A percentile compares a stretch with the other conserved stretches of the same genome.
Evolutionary conservation across 2,113 vertebrate genomes (phyloP).

Genomic region (Candoia aspera): DNA sequence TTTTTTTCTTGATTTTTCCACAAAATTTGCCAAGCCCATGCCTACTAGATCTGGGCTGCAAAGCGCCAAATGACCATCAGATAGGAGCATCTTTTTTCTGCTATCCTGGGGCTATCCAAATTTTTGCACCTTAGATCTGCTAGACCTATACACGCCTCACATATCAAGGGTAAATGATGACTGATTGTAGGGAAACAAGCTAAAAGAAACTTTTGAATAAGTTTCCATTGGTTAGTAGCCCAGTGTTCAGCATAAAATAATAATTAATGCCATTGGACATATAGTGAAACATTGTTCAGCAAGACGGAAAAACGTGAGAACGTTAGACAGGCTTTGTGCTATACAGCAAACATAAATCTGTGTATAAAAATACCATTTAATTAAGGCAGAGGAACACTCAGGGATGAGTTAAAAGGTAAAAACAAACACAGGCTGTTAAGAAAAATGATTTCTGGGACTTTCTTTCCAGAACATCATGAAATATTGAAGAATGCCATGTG

Average conservation of each 20-base stretch:
- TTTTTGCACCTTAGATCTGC: background rate
- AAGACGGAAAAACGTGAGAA: background rate
- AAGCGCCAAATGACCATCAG: background rate
- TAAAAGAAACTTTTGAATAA: background rate
- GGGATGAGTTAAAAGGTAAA: background rate
- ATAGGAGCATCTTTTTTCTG: background rate
- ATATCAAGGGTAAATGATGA: background rate
- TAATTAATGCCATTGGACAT: background rate
- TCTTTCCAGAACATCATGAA: slow-evolving; percentile 10
- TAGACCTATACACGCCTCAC: background rate
- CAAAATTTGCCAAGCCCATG: too few relatives aligned
- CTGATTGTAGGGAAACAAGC: background rate
- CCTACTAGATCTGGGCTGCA: too few relatives aligned
- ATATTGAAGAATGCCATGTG: slow-evolving; percentile 2
- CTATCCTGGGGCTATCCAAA: background rate
- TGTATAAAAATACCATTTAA: background rate
- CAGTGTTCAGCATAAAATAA: background rate
- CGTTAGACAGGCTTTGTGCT: background rate
- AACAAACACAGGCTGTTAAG: background rate
- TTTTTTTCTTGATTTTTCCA: background rate
- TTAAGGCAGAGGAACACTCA: background rate
- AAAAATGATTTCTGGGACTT: background rate
- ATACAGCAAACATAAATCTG: background rate
- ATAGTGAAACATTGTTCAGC: background rate
- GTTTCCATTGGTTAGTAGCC: too few relatives aligned